Evolutionary conservation across 2,888 invertebrate genomes (phyloP), one percentile per base, ranked within the genome.

Genomic region (Cantharis rustica): DNA sequence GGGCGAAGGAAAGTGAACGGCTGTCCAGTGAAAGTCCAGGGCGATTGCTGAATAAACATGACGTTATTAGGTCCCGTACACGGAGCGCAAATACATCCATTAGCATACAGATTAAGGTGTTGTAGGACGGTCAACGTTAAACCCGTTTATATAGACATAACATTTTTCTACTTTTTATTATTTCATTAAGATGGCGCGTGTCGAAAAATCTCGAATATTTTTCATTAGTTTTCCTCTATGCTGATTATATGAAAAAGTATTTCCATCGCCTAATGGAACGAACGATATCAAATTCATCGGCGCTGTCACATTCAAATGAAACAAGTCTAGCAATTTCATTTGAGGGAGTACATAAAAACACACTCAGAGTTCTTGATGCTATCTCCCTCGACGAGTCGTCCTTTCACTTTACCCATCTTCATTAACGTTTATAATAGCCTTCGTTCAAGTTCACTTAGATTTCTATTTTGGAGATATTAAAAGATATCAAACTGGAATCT

Each of bases 271-370:
- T 79, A 81, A 79, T 79, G 81, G 79, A 84, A 85, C 81, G 76
- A 76, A 63, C 72, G 85, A 84, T 82, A 83, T 81, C 83, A 84
- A 83, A 85, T 84, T 84, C 84, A 85, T 84, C 83, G 84, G 81
- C 80, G 79, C 82, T 83, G 84, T 84, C 84, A 83, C 84, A 86
- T 87, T 87, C 84, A 86, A 87, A 87, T 86, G 86, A 86, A 85
- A 85, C 84, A 84, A 84, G 84, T 80, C 85, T 84, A 84, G 85
- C 85, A 86, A 86, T 87, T 86, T 85, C 86, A 85, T 86, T 85
- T 83, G 83, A 83, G 85, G 80, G 81, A 66, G 83, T 85, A 86
- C 86, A 86, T 86, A 86, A 87, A 86, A 87, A 87, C 85, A 86
- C 86, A 85, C 85, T 87, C 85, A 83, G 83, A 82, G 81, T 82